Evolutionary conservation across 2,888 invertebrate genomes (phyloP), one percentile per base, ranked within the genome.

Genomic region (Arge pagana): DNA sequence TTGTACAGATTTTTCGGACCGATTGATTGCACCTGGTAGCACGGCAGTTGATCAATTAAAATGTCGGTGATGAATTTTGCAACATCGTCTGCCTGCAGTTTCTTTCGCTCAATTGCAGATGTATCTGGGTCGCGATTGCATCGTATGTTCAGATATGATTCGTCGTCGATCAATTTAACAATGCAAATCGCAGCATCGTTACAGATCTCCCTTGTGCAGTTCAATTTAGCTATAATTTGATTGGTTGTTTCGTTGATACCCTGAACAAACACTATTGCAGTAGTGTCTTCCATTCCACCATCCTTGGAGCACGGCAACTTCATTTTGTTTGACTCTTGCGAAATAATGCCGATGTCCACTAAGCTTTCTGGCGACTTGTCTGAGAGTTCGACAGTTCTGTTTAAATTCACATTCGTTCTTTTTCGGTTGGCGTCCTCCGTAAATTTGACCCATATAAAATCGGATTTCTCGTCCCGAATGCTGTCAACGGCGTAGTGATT

Each of bases 221-320:
- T 58, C 2, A 76, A 53, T 23, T 72, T 68, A 0, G 63, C 68
- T 13, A 75, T 62, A 4, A 76, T 66, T 52, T 74, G 66, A 54
- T 75, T 66, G 0, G 66, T 72, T 0, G 68, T 67, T 1, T 57
- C 57, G 23, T 67, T 70, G 11, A 76, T 69, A 6, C 64, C 66
- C 5, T 68, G 61, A 3, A 55, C 62, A 41, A 76, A 76, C 0
- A 56, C 58, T 7, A 66, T 64, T 1, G 64, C 69, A 6, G 58
- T 63, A 1, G 59, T 64, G 8, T 71, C 64, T 1, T 62, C 50
- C 5, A 70, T 13, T 49, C 72, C 68, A 3, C 52, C 42, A 10
- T 64, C 53, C 4, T 65, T 67, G 1, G 59, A 52, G 11, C 48
- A 48, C 0, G 69, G 65, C 2, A 72, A 35, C 42, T 72, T 71